These are phyloP conservation scores for Podarcis siculus DNA, from an alignment of 2,797 vertebrate species.

Conservation along the genomic window DNA sequence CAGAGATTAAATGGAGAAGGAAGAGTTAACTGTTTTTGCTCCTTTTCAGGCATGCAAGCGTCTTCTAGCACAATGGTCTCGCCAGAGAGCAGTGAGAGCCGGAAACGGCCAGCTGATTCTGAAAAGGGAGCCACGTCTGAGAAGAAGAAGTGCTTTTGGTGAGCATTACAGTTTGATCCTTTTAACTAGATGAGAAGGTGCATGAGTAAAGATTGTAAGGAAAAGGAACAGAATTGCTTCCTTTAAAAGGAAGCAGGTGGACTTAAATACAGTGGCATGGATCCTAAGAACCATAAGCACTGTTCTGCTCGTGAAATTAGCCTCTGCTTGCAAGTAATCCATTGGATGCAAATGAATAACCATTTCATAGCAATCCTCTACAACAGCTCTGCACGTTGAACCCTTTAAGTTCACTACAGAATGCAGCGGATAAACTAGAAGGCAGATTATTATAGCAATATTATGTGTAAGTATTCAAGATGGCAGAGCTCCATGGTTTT, in stretches of 20 bases:
- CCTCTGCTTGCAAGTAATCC: background rate
- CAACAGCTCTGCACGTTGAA: background rate
- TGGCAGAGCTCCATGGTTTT: background rate
- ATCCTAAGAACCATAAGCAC: background rate
- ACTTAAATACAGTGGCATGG: too few relatives aligned
- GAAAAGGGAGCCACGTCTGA: slow-evolving; percentile 49
- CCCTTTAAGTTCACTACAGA: background rate
- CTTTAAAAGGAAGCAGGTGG: background rate
- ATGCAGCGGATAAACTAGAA: background rate
- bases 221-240: background rate
- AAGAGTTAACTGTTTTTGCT: slow-evolving; percentile 26
- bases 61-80: slow-evolving; percentile 81
- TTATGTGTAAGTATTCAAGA: background rate
- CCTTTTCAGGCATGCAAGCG: slow-evolving; percentile 84
- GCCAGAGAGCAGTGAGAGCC: slow-evolving; percentile 65
- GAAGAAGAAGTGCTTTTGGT: slow-evolving; percentile 87
- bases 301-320: background rate
- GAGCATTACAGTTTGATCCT: slow-evolving; percentile 41
- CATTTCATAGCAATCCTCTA: background rate
- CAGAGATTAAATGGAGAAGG: background rate
- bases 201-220: background rate
- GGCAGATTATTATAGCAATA: background rate
- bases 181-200: background rate
- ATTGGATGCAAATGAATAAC: background rate
- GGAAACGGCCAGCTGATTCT: slow-evolving; percentile 75